Base-by-base conservation (phyloP, 2,113 vertebrate genomes). In the Terrapene triunguis region DNA sequence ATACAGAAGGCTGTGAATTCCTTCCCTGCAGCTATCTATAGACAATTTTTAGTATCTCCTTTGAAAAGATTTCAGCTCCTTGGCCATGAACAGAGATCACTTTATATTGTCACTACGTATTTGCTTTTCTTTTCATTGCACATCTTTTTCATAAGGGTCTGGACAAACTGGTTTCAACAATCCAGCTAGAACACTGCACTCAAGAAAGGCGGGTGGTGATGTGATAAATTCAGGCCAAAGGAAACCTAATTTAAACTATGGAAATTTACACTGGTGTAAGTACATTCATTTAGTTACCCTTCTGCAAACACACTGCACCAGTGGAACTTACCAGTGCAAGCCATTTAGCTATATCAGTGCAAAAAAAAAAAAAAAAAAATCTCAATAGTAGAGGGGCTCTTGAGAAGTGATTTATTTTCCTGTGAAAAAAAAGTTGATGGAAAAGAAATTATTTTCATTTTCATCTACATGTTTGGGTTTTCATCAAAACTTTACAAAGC, bases 161-260 rank as follows among this genome's bases (percentile, higher is more conserved):
- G 48, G 62, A 76, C 82, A 95, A 54, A 80, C 44, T 96, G 82
- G 82, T 96, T 90, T 95, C 80, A 95, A 92, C 29, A 95, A 22
- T 82, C 53, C 87, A 89, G 29, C 27, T 21, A 82, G 35, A 47
- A 79, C 4, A 44, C 4, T 4, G 54, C 1, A 85, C 6, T 69
- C 90, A 94, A 97, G 95, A 91, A 82, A 91, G 86, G 83, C 93
- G 51, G 90, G 89, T 94, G 94, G 88, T 79, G 87, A 94, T 95
- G 13, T 29, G 90, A 29, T 59, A 87, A 95, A 84, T 76, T 35
- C 94, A 80, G 84, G 78, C 81, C 91, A 96, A 84, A 55, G 59
- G n/a, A 44, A 94, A 97, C 59, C 76, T 32, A 79, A 10, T 54
- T 69, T 54, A 69, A 13, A 32, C 32, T 2, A 82, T 72, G 65